Evolutionary conservation across 2,113 vertebrate species (phyloP).

Genomic region (Smithornis capensis): DNA sequence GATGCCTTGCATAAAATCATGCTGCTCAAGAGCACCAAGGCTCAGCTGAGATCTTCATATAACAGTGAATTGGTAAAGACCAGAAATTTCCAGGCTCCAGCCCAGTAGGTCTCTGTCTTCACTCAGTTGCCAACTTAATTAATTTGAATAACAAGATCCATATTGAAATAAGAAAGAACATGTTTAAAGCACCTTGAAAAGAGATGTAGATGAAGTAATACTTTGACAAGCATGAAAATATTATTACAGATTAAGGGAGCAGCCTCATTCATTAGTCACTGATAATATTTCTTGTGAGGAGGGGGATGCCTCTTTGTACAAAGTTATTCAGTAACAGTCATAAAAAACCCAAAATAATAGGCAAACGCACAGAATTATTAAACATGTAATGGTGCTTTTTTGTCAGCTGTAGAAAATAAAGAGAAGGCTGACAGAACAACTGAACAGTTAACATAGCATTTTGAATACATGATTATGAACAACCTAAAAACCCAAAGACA

Average conservation of each 20-base stretch:
- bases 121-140: background rate
- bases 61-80: rapidly evolving
- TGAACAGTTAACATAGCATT: background rate
- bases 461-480: background rate
- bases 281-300: background rate
- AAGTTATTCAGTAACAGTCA: background rate
- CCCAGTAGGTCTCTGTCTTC: background rate
- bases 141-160: background rate
- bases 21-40: background rate
- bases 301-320: background rate
- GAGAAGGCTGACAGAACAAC: background rate
- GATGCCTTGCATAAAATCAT: background rate
- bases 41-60: background rate
- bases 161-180: background rate
- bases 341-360: background rate
- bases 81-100: background rate
- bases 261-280: background rate
- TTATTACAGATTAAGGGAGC: background rate
- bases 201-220: background rate
- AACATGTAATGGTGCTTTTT: background rate
- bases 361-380: background rate
- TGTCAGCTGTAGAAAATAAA: background rate
- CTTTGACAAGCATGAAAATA: background rate
- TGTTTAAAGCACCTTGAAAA: background rate
- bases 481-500: background rate